Base-by-base conservation (phyloP, 2,888 invertebrate species). In the Euplexia lucipara region DNA sequence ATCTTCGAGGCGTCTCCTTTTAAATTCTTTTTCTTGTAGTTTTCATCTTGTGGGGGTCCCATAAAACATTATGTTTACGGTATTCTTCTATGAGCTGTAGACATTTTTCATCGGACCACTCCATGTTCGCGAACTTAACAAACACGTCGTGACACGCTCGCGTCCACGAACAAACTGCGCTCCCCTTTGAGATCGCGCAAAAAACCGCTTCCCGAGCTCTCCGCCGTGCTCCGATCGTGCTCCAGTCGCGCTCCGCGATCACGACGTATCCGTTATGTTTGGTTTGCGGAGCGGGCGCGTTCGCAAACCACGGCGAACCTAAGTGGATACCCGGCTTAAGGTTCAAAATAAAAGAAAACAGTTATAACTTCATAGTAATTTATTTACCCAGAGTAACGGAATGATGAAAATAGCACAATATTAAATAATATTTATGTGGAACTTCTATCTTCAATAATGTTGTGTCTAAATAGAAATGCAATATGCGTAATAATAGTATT, bases 61-160 rank as follows among this genome's bases (percentile, higher is more conserved):
- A 63, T 64, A 52, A 58, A 64, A 64, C 64, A 64, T 64, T 58
- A 64, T 64, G 58, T 64, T 64, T 64, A 64, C 64, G 58, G 64
- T 64, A 64, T 64, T 64, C 64, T 64, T 64, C 57, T 42, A 42
- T 42, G 42, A 42, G 42, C 42, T 66, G 34, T 34, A 60, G 34
- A 34, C 66, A 66, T 66, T 66, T 66, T 60, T 66, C 59, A 22
- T 66, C 66, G 20, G 49, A 66, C 66, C 66, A 60, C 66, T 66
- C 66, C 66, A 66, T 66, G 66, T 66, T 66, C 66, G 66, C 54
- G 66, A 66, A 66, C 66, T 60, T 42, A 59, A 62, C 60, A 60
- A 66, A 60, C 66, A 66, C 64, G 58, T 51, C 32, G 57, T 52
- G 58, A 18, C 57, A 58, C 65, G 53, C 58, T 58, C 64, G 64